A percentile compares a stretch with the other conserved stretches of the same genome.
These are phyloP conservation scores for Apostichopus leukothele DNA, from an alignment of 53 echinoderm and acorn worm genomes.

Conservation along the genomic window DNA sequence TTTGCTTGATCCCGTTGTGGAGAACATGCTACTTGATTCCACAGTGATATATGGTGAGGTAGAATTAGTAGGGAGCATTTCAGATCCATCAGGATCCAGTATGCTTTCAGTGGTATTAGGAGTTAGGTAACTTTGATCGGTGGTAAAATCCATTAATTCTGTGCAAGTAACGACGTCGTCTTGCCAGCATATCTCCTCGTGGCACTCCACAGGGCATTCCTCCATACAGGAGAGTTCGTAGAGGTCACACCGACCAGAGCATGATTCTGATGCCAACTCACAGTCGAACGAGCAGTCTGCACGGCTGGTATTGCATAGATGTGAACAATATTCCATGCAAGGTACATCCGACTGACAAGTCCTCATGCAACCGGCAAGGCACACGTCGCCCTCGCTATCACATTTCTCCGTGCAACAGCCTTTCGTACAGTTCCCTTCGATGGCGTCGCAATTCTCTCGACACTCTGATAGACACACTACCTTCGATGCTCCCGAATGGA, in stretches of 20 bases:
- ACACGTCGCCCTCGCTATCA: not conserved
- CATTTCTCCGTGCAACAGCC: not conserved
- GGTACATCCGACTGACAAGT: not conserved
- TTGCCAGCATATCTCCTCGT: not conserved
- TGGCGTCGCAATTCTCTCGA: not conserved
- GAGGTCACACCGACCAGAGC: constrained; percentile 52
- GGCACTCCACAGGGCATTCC: constrained; percentile 33
- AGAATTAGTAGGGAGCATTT: no score
- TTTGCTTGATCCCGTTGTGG: no score
- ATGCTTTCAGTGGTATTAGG: not conserved
- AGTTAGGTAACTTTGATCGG: not conserved
- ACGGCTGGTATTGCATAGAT: constrained; percentile 13
- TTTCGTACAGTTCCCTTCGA: constrained; percentile 16
- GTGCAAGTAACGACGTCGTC: not conserved
- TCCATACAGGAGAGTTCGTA: constrained; percentile 34
- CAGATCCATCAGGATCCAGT: no score
- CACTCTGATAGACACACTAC: not conserved
- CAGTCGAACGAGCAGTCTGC: constrained; percentile 45
- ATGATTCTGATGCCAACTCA: constrained; percentile 41
- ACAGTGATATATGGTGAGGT: no score
- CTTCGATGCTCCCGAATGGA: not conserved
- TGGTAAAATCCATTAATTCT: not conserved
- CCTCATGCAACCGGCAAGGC: not conserved
- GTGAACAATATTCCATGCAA: not conserved
- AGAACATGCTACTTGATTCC: no score